Evolutionary conservation across 2,888 invertebrate genomes (phyloP), one percentile per base, ranked within the genome.

Genomic region (Cryptophagus acutangulus): DNA sequence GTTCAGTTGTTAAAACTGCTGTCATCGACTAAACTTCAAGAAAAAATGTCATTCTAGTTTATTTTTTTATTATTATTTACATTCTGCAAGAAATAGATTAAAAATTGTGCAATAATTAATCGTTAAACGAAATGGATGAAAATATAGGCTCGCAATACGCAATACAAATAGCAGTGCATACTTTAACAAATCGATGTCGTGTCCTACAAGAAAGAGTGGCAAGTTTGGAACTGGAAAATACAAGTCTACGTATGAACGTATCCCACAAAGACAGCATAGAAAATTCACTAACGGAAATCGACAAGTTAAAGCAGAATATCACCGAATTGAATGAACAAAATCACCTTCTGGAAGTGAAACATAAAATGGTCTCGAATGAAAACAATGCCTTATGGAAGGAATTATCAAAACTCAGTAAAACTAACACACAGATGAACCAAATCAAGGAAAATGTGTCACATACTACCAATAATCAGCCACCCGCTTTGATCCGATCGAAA

Each of bases 181-280:
- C 87, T 8, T 81, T 89, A 78, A 80, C 85, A 63, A 88, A 89
- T 66, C 74, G 88, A 36, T 89, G 88, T 68, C 77, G 82, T 60
- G 75, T 81, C 40, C 70, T 89, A 30, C 87, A 89, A 63, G 75
- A 80, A 47, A 74, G 85, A 55, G 75, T 89, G 34, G 74, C 77
- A 10, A 63, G 71, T 1, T 73, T 87, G 16, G 89, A 89, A 70
- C 81, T 81, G 48, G 88, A 89, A 67, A 89, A 89, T 63, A 74
- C 82, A 63, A 73, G 75, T 40, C 67, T 88, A 42, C 71, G 74
- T 40, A 61, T 70, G 13, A 67, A 73, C 49, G 66, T 65, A 45
- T 60, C 57, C 15, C 45, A 40, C 20, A 50, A 46, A 12, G 52
- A 58, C 26, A 51, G 52, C 26, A 41, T 39, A 3, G 51, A 49